These are phyloP conservation scores for Sesamia inferens DNA, from an alignment of 2,888 invertebrate species.

Conservation along the genomic window DNA sequence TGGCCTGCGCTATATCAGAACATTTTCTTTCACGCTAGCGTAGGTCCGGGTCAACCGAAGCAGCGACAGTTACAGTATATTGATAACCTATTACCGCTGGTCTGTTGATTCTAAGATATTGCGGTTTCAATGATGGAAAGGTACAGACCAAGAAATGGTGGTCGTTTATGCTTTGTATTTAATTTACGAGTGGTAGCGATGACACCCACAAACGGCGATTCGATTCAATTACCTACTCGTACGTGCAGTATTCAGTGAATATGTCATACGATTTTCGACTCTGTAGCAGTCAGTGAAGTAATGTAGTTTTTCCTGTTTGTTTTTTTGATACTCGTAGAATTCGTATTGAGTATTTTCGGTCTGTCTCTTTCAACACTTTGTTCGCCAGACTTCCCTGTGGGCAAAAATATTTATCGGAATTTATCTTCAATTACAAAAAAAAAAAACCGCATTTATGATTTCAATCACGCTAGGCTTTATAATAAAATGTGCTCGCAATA, in stretches of 20 bases:
- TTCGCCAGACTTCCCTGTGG: background rate
- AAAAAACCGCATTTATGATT: background rate
- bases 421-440: background rate
- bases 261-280: conserved; percentile 35
- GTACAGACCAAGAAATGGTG: conserved; percentile 24
- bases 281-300: conserved; percentile 12
- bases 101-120: conserved; percentile 15
- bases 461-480: conserved; percentile 14
- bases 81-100: conserved; percentile 28
- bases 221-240: conserved; percentile 72
- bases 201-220: conserved; percentile 72
- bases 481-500: conserved; percentile 28
- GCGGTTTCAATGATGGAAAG: conserved; percentile 2
- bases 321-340: conserved; percentile 17
- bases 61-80: conserved; percentile 27
- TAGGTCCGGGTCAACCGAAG: conserved; percentile 14
- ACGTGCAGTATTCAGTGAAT: conserved; percentile 40
- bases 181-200: conserved; percentile 70
- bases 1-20: conserved; percentile 26
- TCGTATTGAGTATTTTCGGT: conserved; percentile 8
- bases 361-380: conserved; percentile 2
- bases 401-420: conserved; percentile 1
- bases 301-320: conserved; percentile 5
- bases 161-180: conserved; percentile 48
- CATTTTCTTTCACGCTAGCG: background rate